Base-by-base conservation (phyloP, 2,113 vertebrate genomes). In the Heterotis niloticus region DNA sequence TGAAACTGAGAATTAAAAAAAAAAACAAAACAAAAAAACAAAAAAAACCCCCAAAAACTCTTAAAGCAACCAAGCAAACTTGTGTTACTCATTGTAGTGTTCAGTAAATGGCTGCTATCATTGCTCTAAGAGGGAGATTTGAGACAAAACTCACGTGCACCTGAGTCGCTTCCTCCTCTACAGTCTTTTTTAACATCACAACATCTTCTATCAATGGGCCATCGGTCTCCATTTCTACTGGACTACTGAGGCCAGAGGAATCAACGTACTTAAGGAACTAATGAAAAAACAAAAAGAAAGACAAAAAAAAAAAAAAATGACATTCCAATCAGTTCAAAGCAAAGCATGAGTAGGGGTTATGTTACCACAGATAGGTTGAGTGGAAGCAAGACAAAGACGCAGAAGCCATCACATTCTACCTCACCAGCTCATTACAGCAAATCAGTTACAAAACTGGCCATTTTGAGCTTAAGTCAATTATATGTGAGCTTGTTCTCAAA, bases 211-310 rank as follows among this genome's bases (percentile, higher is more conserved):
- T 92, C 88, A 95, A 88, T 67, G 93, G 94, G 51, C 94, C 94
- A 13, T 99, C 98, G 80, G 95, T 98, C 89, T 98, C 97, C 94
- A 97, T 95, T 83, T 96, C 96, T 89, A 96, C 93, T 59, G 94
- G 95, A 88, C 92, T 84, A 87, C 90, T 93, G 88, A 94, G 79
- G 88, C 87, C 86, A 85, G 88, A 87, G 0, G 93, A 89, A 85
- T 95, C 96, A 65, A 94, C 88, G 81, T 89, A 93, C 73, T 92
- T 83, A 84, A 94, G 72, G 82, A 97, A 97, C 96, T 98, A 86
- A 82, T 91, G 87, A 62, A 88, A 88, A 92, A 88, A 68, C 13
- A 81, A 52, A 80, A 44, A 64, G 54, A 74, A 64, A 70, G 18
- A 52, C 74, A 74, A 9, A 5, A 66, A 78, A 75, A 5, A 17